phyloP scores from a whole-genome alignment of 2,888 invertebrate species.

The Hypselothyrea guttata region DNA sequence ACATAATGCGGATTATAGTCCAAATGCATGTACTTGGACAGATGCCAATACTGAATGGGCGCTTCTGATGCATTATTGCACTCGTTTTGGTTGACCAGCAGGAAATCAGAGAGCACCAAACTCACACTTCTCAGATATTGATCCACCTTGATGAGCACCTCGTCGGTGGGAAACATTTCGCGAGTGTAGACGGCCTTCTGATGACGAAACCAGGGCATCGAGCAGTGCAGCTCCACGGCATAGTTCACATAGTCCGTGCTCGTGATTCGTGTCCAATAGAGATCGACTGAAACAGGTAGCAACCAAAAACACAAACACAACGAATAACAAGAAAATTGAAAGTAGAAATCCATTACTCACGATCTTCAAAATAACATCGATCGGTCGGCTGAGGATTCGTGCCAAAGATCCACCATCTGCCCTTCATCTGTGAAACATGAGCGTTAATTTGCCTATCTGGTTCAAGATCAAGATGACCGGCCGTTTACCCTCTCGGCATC shows the following conservation, averaged over 20 bases:
- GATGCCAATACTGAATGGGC: constrained; percentile 50
- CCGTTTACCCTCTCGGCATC: constrained; percentile 38
- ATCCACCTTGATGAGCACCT: constrained; percentile 20
- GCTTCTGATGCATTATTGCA: constrained; percentile 19
- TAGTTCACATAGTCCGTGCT: constrained; percentile 37
- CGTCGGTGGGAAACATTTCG: background rate
- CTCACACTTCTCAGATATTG: constrained; percentile 35
- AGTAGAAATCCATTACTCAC: constrained; percentile 26
- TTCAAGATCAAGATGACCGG: constrained; percentile 8
- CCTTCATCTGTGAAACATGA: constrained; percentile 39
- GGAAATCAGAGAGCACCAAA: constrained; percentile 11
- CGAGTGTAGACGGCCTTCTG: constrained; percentile 48
- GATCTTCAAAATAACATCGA: constrained; percentile 31
- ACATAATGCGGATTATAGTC: constrained; percentile 52
- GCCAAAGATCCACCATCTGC: constrained; percentile 53
- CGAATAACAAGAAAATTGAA: background rate
- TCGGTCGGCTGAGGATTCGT: constrained; percentile 17
- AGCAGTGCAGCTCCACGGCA: constrained; percentile 54
- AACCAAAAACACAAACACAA: background rate
- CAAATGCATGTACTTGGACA: constrained; percentile 42
- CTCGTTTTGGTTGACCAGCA: constrained; percentile 11
- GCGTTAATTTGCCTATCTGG: constrained; percentile 28
- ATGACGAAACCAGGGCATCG: constrained; percentile 55
- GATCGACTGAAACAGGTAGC: constrained; percentile 34
- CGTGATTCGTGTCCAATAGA: constrained; percentile 57